Base-by-base conservation (phyloP, 2,113 vertebrate species). In the Picathartes gymnocephalus region DNA sequence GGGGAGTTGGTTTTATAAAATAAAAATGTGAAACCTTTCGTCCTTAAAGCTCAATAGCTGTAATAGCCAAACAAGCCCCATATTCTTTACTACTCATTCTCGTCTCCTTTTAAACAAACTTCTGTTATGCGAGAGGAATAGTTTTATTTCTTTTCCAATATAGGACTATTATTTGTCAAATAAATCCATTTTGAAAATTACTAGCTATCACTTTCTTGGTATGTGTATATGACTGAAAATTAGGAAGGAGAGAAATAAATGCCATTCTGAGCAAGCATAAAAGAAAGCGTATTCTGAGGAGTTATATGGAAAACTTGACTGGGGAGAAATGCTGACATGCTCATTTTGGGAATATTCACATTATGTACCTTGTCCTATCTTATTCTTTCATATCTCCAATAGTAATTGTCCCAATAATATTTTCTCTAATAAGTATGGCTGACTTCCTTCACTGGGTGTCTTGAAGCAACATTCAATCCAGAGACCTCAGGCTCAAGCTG, bases 401-500 rank as follows among this genome's bases (percentile, higher is more conserved):
- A 57, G 5, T n/a, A 37, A 50, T 53, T 71, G 6, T 48, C 17
- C 13, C 16, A 62, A 2, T 8, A 77, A 25, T 56, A 47, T 72
- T 80, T 86, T 73, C 2, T 40, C 4, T 81, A 25, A 3, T 11
- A 65, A 57, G 3, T 27, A 15, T 53, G 4, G 1, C 28, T 80
- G 27, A 50, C 37, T 66, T 72, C 76, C 17, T 28, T 19, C 13
- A 68, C 35, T 40, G 8, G 3, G 6, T 56, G 9, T 56, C n/a
- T 81, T 54, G 53, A 44, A 80, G 15, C 8, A 76, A 11, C 7
- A 33, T 56, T 83, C 25, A n/a, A 64, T 21, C 19, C 56, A 42
- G 30, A 35, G 7, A 47, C 3, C 7, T 33, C 0, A 0, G n/a
- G 8, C 7, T 51, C 11, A 50, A 44, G 16, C 27, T 82, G 27